Conservation (phyloP, 2,113 vertebrate species). For the Otis tarda region DNA sequence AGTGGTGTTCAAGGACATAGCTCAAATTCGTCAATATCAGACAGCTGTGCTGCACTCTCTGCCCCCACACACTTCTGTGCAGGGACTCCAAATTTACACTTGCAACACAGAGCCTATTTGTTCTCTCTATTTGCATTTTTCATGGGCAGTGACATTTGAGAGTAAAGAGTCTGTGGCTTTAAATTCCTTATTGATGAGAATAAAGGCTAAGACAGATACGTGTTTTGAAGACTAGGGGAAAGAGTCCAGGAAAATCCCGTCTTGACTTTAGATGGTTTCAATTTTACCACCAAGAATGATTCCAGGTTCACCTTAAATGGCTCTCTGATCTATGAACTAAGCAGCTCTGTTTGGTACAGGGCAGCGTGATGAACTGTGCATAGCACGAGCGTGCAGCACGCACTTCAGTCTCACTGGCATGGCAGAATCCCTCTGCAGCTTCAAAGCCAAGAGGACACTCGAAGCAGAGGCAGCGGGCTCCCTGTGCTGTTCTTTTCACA, state of each 20-base stretch:
- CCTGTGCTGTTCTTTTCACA: not conserved
- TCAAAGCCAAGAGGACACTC: not conserved
- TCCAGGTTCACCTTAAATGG: constrained; percentile 52
- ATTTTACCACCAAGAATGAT: constrained; percentile 35
- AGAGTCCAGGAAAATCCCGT: constrained; percentile 42
- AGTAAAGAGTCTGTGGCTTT: not conserved
- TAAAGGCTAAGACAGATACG: constrained; percentile 12
- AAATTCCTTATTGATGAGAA: constrained; percentile 66
- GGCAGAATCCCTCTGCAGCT: not conserved
- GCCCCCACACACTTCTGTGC: not conserved
- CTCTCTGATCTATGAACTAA: not conserved
- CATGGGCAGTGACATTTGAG: not conserved
- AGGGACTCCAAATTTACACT: not conserved
- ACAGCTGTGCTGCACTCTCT: too few species aligned
- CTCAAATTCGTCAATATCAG: too few species aligned
- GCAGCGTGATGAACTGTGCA: not conserved
- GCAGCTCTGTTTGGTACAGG: not conserved
- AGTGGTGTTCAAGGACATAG: too few species aligned
- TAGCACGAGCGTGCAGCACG: not conserved
- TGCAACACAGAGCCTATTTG: not conserved
- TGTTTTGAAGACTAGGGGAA: constrained; percentile 46
- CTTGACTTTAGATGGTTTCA: constrained; percentile 61
- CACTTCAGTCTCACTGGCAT: not conserved
- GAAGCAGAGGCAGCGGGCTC: not conserved
- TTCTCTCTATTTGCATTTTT: not conserved